phyloP scores from a whole-genome alignment of 1,140 invertebrate genomes.

The Drosophila biarmipes region DNA sequence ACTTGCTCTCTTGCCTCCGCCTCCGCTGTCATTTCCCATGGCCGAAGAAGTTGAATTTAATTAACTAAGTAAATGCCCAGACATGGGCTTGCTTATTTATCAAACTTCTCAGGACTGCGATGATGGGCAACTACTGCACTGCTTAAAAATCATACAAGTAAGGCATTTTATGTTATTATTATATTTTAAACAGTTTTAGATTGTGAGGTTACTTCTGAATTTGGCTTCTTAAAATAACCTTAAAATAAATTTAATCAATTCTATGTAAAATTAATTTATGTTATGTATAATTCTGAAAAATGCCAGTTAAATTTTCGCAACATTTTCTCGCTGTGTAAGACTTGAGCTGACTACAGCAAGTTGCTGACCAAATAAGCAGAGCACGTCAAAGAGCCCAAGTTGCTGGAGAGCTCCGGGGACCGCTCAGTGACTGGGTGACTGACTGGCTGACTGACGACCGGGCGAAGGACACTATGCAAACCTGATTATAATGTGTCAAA shows the following conservation, averaged over 20 bases:
- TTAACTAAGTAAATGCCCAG: constrained; percentile 82
- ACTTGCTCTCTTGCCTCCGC: constrained; percentile 33
- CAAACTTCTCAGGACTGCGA: constrained; percentile 41
- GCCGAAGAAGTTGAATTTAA: constrained; percentile 77
- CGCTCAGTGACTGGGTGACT: constrained; percentile 23
- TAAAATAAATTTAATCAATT: background rate
- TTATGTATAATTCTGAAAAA: too few species aligned
- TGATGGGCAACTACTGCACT: constrained; percentile 42
- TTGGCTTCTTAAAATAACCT: too few species aligned
- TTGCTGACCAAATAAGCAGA: constrained; percentile 66
- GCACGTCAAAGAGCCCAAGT: constrained; percentile 63
- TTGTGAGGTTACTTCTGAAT: too few species aligned
- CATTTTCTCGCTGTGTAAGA: background rate
- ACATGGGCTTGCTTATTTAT: constrained; percentile 71
- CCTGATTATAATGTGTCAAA: constrained; percentile 84
- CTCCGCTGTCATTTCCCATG: constrained; percentile 39
- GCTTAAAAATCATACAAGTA: background rate
- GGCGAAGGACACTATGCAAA: constrained; percentile 64
- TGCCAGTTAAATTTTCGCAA: background rate
- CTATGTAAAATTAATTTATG: too few species aligned
- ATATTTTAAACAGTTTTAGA: too few species aligned
- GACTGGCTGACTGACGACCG: constrained; percentile 29
- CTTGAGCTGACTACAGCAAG: constrained; percentile 31
- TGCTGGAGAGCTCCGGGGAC: constrained; percentile 23
- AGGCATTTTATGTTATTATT: background rate